Conservation (phyloP, 2,113 vertebrate genomes). For the Lepidothrix coronata region DNA sequence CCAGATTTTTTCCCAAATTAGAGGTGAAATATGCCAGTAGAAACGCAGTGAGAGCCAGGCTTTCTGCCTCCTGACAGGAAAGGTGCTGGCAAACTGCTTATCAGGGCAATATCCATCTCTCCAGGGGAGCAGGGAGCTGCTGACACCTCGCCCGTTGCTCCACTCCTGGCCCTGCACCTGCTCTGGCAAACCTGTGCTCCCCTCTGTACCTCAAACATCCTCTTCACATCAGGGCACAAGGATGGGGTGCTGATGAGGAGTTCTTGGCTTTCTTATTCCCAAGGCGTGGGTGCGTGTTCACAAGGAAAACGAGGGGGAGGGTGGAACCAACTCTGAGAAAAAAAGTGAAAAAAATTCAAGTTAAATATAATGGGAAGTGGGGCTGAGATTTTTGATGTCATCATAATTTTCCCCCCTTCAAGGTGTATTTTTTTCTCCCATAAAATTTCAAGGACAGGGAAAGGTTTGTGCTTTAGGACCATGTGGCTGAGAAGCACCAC, state of each 20-base stretch:
- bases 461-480: neutral
- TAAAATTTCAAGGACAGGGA: neutral
- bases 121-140: neutral
- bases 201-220: neutral
- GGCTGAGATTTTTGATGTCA: neutral
- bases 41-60: neutral
- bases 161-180: neutral
- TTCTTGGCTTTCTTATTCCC: neutral
- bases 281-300: neutral
- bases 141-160: neutral
- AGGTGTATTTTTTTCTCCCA: neutral
- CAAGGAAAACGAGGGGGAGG: neutral
- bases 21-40: conserved; percentile 39
- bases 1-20: conserved; percentile 38
- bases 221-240: neutral
- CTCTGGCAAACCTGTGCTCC: neutral
- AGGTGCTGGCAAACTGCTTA: neutral
- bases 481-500: neutral
- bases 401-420: neutral
- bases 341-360: neutral
- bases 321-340: neutral
- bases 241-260: too few relatives aligned
- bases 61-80: neutral
- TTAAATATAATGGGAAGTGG: neutral
- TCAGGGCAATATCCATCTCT: accelerated